These are phyloP conservation scores for Ailurus styani DNA, from an alignment of 2,113 vertebrate genomes.

Conservation along the genomic window DNA sequence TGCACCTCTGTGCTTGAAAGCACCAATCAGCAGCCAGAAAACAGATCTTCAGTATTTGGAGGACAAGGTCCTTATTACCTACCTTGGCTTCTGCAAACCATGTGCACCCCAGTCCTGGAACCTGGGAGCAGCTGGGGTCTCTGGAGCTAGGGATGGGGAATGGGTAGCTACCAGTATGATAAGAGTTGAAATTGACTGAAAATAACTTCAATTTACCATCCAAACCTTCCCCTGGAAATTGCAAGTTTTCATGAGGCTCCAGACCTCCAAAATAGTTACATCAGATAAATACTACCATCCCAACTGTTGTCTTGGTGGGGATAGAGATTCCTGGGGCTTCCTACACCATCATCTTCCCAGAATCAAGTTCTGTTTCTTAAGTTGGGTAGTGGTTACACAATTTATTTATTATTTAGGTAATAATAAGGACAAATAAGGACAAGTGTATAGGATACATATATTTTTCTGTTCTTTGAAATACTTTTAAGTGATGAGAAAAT, in stretches of 20 bases:
- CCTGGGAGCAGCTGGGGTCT: too few relatives aligned
- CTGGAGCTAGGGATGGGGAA: not conserved
- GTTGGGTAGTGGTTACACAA: not conserved
- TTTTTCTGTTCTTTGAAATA: not conserved
- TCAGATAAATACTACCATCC: not conserved
- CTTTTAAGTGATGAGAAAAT: not conserved
- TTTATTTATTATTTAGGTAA: not conserved
- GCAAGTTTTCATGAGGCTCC: not conserved
- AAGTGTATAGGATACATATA: too few relatives aligned
- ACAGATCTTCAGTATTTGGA: not conserved
- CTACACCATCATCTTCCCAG: not conserved
- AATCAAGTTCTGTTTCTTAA: not conserved
- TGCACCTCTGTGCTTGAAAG: too few relatives aligned
- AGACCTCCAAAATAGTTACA: not conserved
- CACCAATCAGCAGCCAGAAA: not conserved
- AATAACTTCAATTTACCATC: too few relatives aligned
- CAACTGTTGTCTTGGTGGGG: not conserved
- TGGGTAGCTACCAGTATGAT: not conserved
- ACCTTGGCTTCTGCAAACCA: not conserved
- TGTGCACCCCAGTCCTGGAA: not conserved
- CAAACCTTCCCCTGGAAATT: not conserved
- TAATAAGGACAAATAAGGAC: too few relatives aligned
- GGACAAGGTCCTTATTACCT: not conserved
- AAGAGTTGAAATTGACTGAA: not conserved
- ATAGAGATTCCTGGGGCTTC: not conserved